Conservation (phyloP, 1,140 invertebrate species). For the Elysia chlorotica region DNA sequence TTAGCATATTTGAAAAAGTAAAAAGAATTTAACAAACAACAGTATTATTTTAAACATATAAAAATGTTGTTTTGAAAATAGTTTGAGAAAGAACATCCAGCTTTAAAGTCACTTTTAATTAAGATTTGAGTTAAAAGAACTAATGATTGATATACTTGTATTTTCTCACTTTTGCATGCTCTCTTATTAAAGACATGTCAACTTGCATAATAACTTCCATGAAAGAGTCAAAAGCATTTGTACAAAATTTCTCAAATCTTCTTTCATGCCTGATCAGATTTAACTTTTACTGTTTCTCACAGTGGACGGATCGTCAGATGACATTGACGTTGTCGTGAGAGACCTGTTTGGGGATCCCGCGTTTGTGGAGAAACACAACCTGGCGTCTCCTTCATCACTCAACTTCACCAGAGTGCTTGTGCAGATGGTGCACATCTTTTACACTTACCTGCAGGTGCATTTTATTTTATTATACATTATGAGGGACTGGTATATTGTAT, state of each 20-base stretch:
- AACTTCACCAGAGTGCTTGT: conserved; percentile 66
- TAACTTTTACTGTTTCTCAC: conserved; percentile 11
- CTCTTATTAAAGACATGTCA: background rate
- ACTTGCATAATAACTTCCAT: background rate
- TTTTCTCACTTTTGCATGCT: background rate
- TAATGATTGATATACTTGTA: background rate
- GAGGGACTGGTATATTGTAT: too few species aligned
- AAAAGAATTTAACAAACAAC: too few species aligned
- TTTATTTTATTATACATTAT: too few species aligned
- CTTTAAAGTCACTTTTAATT: too few species aligned
- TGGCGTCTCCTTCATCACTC: conserved; percentile 64
- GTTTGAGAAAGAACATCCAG: too few species aligned
- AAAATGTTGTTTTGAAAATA: too few species aligned
- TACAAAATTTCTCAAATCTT: background rate
- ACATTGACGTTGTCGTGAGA: conserved; percentile 63
- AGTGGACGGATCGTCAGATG: conserved; percentile 65
- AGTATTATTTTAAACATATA: too few species aligned
- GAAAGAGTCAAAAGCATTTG: background rate
- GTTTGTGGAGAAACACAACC: conserved; percentile 47
- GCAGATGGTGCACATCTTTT: conserved; percentile 64
- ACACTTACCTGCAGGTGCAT: conserved; percentile 59
- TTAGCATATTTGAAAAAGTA: too few species aligned
- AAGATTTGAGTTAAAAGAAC: too few species aligned
- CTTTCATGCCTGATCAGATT: background rate
- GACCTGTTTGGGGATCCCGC: conserved; percentile 56